Conservation (phyloP, 2,888 invertebrate genomes). For the Nebria brevicollis region DNA sequence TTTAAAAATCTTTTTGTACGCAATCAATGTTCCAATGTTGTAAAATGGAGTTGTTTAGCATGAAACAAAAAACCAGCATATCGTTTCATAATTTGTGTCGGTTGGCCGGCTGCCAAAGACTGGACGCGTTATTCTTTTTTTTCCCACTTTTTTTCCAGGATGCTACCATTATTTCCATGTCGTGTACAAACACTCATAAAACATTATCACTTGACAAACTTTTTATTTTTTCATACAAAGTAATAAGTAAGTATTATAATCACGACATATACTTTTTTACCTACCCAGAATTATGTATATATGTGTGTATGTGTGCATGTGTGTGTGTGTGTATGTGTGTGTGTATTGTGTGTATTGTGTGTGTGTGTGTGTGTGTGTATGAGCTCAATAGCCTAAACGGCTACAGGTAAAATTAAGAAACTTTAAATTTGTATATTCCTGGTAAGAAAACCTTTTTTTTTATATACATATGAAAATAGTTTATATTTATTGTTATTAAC, state of each 20-base stretch:
- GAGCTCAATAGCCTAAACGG: too few relatives aligned
- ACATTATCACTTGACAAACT: not conserved
- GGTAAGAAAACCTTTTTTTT: too few relatives aligned
- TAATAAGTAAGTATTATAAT: too few relatives aligned
- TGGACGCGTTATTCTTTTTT: constrained; percentile 3
- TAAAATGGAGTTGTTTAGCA: not conserved
- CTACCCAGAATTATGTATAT: too few relatives aligned
- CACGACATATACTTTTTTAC: too few relatives aligned
- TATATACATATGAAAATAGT: not conserved
- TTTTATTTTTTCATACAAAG: not conserved
- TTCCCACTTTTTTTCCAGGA: not conserved
- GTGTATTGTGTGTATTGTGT: too few relatives aligned
- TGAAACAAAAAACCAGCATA: constrained; percentile 14
- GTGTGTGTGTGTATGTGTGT: too few relatives aligned
- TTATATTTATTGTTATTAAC: not conserved
- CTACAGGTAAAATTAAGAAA: too few relatives aligned
- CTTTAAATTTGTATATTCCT: too few relatives aligned
- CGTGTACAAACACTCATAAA: not conserved
- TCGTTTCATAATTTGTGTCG: constrained; percentile 17
- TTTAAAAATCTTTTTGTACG: not conserved
- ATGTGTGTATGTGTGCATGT: too few relatives aligned
- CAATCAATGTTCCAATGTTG: constrained; percentile 1
- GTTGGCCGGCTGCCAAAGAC: constrained; percentile 11
- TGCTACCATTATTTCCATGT: not conserved
- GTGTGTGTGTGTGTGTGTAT: too few relatives aligned